Base-by-base conservation (phyloP, 2,797 vertebrate species). In the Staurois parvus region DNA sequence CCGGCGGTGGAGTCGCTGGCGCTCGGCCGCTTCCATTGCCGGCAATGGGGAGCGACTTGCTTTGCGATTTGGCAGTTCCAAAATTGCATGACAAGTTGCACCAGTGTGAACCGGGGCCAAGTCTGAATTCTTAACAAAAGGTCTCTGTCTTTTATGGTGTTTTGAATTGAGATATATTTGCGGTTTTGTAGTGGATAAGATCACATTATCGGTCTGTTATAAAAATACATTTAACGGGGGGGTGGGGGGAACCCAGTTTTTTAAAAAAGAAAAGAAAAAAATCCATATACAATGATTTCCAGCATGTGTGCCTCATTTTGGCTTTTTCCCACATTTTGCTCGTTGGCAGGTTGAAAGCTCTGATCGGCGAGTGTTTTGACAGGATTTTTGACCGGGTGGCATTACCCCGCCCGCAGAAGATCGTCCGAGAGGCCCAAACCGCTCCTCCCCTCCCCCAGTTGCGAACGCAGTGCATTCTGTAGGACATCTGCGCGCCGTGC, bases 341-440 rank as follows among this genome's bases (percentile, higher is more conserved):
- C 76, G 34, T 87, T 87, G 76, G 82, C 83, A 84, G 86, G 86
- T 87, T 73, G 83, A 87, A 76, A 81, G 81, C 77, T 72, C 79
- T 84, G 86, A 84, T 75, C 81, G 68, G 76, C 11, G 72, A 79
- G 82, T 48, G 70, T 84, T 68, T 84, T 84, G 68, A 81, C 83
- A 85, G 84, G 84, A 86, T 81, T 82, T n/a, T 86, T 86, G 85
- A 83, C 66, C 64, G 68, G 79, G 85, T 86, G 79, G 75, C 69
- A 67, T 73, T 67, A 40, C 37, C 52, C 29, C 21, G 77, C 72
- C 84, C 66, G 37, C 34, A 78, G 85, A 86, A 86, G 85, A 86
- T 83, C 85, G 68, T 77, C 85, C 17, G 84, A 81, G 85, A 82
- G 75, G 73, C 79, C 79, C 85, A 72, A 72, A 79, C 37, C 10